Conservation (phyloP, 2,797 vertebrate genomes). For the Neosilurus hyrtlii region DNA sequence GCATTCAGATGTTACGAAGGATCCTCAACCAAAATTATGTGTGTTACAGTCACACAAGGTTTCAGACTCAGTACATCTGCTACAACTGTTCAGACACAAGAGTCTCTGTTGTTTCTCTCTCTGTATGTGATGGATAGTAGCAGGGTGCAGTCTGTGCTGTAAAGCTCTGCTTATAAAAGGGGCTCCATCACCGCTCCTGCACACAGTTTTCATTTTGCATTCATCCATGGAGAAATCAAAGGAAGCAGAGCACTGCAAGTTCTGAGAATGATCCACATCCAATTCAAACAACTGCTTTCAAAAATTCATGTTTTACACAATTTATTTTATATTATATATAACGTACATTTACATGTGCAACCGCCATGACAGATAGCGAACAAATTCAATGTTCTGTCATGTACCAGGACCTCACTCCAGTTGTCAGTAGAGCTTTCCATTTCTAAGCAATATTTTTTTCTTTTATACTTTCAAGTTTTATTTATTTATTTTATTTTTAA, state of each 20-base stretch:
- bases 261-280: too few relatives aligned
- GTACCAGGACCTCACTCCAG: not conserved
- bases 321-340: too few relatives aligned
- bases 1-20: not conserved
- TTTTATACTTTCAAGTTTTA: too few relatives aligned
- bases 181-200: too few relatives aligned
- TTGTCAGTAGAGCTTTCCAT: not conserved
- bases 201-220: too few relatives aligned
- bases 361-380: not conserved
- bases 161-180: not conserved
- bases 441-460: not conserved
- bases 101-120: not conserved
- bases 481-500: not conserved
- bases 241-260: too few relatives aligned
- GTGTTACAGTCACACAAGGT: not conserved
- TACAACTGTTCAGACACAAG: not conserved
- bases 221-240: too few relatives aligned
- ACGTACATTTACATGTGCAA: too few relatives aligned
- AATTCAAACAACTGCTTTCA: too few relatives aligned
- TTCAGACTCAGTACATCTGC: not conserved
- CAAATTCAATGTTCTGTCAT: not conserved
- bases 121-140: not conserved
- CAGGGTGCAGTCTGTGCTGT: not conserved
- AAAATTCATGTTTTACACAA: too few relatives aligned
- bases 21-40: not conserved